A percentile compares a stretch with the other conserved stretches of the same genome.
Conservation (phyloP, 2,113 vertebrate genomes). For the Myanophis thanlyinensis region DNA sequence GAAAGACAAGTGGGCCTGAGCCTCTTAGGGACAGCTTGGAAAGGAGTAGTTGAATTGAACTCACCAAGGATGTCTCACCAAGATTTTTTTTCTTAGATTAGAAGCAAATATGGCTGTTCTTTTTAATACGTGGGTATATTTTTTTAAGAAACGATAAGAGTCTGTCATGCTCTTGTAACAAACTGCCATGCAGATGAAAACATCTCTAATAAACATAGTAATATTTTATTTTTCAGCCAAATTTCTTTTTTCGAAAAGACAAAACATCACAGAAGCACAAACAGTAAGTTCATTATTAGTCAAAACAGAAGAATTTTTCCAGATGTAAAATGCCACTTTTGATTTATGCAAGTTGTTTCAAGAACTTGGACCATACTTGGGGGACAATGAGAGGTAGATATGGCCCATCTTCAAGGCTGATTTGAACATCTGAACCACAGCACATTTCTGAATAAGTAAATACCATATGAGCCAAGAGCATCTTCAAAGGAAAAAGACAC, state of each 20-base stretch:
- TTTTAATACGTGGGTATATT: background rate
- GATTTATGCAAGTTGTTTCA: background rate
- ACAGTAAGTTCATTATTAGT: background rate
- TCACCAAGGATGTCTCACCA: background rate
- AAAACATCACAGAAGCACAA: background rate
- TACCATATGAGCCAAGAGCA: background rate
- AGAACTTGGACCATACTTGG: background rate
- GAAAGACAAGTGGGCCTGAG: background rate
- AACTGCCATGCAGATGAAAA: background rate
- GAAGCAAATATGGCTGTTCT: background rate
- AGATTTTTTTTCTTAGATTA: background rate
- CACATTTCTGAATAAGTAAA: background rate
- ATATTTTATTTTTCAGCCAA: background rate
- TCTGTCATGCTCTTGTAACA: background rate
- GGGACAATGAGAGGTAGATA: background rate
- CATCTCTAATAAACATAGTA: background rate
- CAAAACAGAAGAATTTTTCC: background rate
- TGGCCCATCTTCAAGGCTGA: background rate
- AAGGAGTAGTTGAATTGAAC: background rate
- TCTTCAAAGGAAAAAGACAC: background rate
- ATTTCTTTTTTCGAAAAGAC: background rate
- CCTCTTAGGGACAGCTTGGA: background rate
- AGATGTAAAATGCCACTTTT: background rate
- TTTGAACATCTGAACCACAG: background rate
- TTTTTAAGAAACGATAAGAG: background rate